Evolutionary conservation across 2,797 vertebrate genomes (phyloP), one percentile per base, ranked within the genome.

Genomic region (Mycteria americana): DNA sequence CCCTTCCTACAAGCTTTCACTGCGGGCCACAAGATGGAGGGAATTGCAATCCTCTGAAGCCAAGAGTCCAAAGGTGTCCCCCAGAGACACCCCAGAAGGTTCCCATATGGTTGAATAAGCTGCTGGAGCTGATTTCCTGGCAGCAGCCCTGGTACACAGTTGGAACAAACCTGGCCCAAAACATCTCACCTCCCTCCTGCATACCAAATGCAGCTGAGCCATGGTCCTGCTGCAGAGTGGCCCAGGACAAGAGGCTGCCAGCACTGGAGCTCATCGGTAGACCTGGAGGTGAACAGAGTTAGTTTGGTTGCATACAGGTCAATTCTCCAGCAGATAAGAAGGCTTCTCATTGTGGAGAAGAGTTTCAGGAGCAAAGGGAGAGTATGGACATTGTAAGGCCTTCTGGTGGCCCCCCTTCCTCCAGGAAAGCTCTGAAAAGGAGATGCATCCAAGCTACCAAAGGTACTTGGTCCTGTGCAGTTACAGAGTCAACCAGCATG

Each of bases 111-210:
- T 27, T 1, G 1, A 63, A 79, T 73, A 87, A 92, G 80, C 80
- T 84, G 59, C 92, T 92, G 74, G 88, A 88, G 19, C 43, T 9
- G 13, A 92, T 90, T 89, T 70, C 35, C 84, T 94, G 94, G 95
- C 96, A 95, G 59, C 31, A 67, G 35, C n/a, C 3, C 0, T 2
- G 31, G 67, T 15, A 41, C 4, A 1, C 86, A 85, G n/a, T 94
- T 92, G 93, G 89, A 94, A 60, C 73, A 93, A 88, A 85, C 31
- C 73, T 76, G 67, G 60, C 74, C 77, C 84, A 48, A 82, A 88
- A 45, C 14, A 0, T 51, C 59, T 87, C 48, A 5, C 83, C 64
- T 86, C 77, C 39, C 39, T 88, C 1, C 5, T 39, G 78, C 3
- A 0, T 67, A 46, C 69, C 68, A 45, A 59, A 39, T 16, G 4